phyloP scores from a whole-genome alignment of 2,888 invertebrate genomes.

The Hypselothyrea guttata region DNA sequence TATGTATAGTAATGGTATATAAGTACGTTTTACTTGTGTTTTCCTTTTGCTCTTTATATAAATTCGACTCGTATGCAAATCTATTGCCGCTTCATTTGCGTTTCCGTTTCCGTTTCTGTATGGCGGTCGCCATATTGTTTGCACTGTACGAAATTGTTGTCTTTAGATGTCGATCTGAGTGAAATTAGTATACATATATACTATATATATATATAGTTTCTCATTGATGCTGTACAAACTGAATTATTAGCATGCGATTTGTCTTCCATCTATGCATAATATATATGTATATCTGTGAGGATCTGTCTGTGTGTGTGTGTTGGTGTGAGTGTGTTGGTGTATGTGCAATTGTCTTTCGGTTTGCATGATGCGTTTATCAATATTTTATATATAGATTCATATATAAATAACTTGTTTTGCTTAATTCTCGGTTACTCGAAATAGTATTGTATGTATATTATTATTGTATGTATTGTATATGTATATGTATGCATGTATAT shows the following conservation, averaged over 20 bases:
- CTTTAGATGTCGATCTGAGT: constrained; percentile 30
- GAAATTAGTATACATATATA: constrained; percentile 46
- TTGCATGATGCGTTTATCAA: constrained; percentile 24
- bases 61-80: constrained; percentile 79
- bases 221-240: constrained; percentile 44
- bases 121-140: neutral
- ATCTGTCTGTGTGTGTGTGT: constrained; percentile 8
- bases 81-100: no score
- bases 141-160: neutral
- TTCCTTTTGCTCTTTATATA: no score
- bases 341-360: constrained; percentile 12
- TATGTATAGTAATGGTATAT: constrained; percentile 41
- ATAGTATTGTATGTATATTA: constrained; percentile 44
- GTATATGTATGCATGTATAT: constrained; percentile 39
- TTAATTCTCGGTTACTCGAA: constrained; percentile 50
- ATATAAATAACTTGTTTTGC: constrained; percentile 71
- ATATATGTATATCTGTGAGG: constrained; percentile 12
- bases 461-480: constrained; percentile 58
- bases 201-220: constrained; percentile 1
- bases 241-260: constrained; percentile 34
- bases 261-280: constrained; percentile 21
- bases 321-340: constrained; percentile 19
- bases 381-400: constrained; percentile 59
- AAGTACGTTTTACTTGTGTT: no score
- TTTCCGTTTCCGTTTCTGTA: constrained; percentile 19